Conservation (phyloP, 2,888 invertebrate species). For the Hecatera dysodea region DNA sequence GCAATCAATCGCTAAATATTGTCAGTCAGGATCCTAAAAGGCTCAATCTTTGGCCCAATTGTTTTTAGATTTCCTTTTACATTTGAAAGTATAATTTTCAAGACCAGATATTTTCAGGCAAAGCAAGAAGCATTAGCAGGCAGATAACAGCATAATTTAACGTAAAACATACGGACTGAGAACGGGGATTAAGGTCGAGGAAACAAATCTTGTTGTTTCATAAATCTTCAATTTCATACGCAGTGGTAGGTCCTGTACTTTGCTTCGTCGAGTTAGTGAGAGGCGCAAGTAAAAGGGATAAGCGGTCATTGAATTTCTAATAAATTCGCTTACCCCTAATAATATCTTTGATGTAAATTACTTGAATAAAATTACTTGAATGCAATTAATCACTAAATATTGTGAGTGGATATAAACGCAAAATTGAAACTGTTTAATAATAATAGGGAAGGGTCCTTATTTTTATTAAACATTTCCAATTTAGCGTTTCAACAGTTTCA, state of each 20-base stretch:
- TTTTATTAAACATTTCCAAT: too few relatives aligned
- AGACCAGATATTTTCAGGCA: conserved; percentile 13
- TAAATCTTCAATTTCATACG: conserved; percentile 76
- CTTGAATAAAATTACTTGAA: too few relatives aligned
- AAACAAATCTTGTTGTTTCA: conserved; percentile 74
- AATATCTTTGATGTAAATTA: too few relatives aligned
- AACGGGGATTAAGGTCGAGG: conserved; percentile 46
- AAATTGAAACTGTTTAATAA: too few relatives aligned
- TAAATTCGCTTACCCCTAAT: too few relatives aligned
- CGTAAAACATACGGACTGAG: conserved; percentile 9
- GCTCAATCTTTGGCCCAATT: not conserved
- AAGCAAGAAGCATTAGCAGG: conserved; percentile 14
- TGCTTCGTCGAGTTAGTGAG: conserved; percentile 43
- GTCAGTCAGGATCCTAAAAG: not conserved
- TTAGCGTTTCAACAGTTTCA: too few relatives aligned
- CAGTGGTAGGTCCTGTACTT: conserved; percentile 67
- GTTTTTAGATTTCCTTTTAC: conserved; percentile 12
- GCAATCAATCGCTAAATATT: not conserved
- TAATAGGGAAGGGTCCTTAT: too few relatives aligned
- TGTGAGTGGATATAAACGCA: too few relatives aligned
- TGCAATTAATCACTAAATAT: too few relatives aligned
- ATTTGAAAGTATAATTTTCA: conserved; percentile 18
- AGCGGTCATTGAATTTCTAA: conserved; percentile 3
- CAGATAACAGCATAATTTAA: conserved; percentile 46
- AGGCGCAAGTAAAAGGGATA: conserved; percentile 38